Conservation (phyloP, 2,113 vertebrate species). For the Alethe castanea region DNA sequence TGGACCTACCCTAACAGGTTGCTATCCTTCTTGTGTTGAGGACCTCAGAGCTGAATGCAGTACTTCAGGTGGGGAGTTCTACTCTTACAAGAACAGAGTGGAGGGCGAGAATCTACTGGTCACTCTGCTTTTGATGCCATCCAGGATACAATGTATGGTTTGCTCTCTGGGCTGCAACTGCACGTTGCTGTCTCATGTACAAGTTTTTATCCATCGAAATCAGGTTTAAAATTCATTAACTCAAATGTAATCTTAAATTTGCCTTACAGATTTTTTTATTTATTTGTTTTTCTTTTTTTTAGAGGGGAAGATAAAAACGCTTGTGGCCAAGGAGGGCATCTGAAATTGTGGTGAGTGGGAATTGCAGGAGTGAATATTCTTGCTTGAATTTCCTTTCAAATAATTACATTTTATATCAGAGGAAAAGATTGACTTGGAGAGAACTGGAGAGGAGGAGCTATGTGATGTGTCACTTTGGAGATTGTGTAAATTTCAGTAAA, state of each 20-base stretch:
- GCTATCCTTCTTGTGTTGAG: not conserved
- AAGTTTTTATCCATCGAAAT: not conserved
- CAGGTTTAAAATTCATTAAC: not conserved
- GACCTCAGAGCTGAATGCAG: not conserved
- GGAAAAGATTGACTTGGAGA: not conserved
- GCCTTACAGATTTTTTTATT: rapidly evolving
- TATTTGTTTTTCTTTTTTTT: not conserved
- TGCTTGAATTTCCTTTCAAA: not conserved
- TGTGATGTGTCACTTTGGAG: not conserved
- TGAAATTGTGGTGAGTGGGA: not conserved
- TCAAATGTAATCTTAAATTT: not conserved
- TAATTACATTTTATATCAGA: not conserved
- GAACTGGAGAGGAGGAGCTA: not conserved
- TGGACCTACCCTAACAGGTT: rapidly evolving
- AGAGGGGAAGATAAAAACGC: not conserved
- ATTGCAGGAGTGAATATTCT: not conserved
- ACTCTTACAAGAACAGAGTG: not conserved
- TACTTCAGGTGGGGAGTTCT: not conserved
- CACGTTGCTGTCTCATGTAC: not conserved
- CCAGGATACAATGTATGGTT: rapidly evolving
- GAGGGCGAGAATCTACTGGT: rapidly evolving
- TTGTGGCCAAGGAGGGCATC: not conserved
- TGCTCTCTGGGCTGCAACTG: not conserved
- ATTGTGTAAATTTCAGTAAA: not conserved
- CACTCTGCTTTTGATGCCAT: not conserved